phyloP scores from a whole-genome alignment of 2,113 vertebrate species.

The Microcebus tavaratra region DNA sequence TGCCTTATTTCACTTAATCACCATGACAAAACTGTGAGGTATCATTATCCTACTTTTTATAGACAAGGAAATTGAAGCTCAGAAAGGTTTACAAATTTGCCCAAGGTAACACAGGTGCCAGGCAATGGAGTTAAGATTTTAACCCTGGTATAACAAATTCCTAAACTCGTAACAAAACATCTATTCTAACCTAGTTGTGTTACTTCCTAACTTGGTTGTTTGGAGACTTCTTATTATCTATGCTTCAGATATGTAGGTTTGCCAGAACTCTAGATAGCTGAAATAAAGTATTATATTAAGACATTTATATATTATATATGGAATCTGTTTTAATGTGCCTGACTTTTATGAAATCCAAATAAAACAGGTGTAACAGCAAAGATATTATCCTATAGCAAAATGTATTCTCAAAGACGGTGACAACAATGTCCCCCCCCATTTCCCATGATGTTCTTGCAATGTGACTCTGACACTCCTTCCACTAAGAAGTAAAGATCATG shows the following conservation, averaged over 20 bases:
- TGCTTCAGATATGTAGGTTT: not conserved
- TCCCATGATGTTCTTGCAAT: not conserved
- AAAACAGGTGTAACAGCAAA: not conserved
- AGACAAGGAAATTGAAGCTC: not conserved
- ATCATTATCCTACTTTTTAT: not conserved
- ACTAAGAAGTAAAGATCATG: not conserved
- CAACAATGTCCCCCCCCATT: not conserved
- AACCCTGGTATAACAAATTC: not conserved
- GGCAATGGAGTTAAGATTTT: not conserved
- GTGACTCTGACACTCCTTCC: not conserved
- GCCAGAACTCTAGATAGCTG: not conserved
- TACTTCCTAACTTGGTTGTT: not conserved
- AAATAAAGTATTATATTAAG: not conserved
- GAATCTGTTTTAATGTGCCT: not conserved
- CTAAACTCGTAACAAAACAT: not conserved
- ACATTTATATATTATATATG: not conserved
- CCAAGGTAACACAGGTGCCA: not conserved
- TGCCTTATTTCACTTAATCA: not conserved
- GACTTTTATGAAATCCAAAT: not conserved
- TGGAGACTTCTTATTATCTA: not conserved
- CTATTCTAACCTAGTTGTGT: not conserved
- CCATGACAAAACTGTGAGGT: not conserved
- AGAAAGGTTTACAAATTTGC: constrained; percentile 6
- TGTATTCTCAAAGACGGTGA: not conserved
- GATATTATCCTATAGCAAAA: not conserved